Percentiles rank a stretch among this genome's conserved stretches.
Evolutionary conservation across 2,113 vertebrate genomes (phyloP).

Genomic region (Melanerpes formicivorus): DNA sequence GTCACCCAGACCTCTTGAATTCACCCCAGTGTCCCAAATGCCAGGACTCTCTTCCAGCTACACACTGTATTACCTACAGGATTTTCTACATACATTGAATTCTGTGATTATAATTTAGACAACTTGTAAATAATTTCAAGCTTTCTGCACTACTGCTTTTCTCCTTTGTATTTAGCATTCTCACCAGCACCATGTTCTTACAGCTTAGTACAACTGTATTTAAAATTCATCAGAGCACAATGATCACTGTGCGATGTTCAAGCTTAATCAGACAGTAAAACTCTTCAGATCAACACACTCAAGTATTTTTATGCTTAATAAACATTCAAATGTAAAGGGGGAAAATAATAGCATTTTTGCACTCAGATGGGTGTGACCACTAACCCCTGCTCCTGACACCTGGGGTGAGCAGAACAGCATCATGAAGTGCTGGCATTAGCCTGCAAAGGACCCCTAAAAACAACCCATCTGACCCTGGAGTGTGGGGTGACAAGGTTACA

Average conservation of each 20-base stretch:
- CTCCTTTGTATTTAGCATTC: background rate
- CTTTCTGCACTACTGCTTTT: background rate
- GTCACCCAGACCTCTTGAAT: no score
- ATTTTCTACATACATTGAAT: background rate
- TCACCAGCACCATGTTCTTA: background rate
- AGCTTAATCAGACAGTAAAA: background rate
- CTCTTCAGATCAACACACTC: background rate
- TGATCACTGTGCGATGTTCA: accelerated
- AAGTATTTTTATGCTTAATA: background rate
- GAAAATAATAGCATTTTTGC: background rate
- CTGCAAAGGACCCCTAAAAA: background rate
- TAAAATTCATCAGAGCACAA: no score
- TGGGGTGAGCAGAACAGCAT: accelerated
- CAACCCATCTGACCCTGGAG: background rate
- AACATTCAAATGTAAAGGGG: background rate
- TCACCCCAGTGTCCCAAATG: accelerated
- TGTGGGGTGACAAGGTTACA: background rate
- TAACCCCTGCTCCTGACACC: background rate
- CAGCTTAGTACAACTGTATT: background rate
- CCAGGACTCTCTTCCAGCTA: background rate
- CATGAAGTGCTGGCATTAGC: accelerated
- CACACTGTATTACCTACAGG: background rate
- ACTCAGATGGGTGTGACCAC: background rate
- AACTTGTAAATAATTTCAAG: background rate
- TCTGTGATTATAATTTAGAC: no score